Conservation (phyloP, 1,140 invertebrate genomes). For the Mercenaria mercenaria region DNA sequence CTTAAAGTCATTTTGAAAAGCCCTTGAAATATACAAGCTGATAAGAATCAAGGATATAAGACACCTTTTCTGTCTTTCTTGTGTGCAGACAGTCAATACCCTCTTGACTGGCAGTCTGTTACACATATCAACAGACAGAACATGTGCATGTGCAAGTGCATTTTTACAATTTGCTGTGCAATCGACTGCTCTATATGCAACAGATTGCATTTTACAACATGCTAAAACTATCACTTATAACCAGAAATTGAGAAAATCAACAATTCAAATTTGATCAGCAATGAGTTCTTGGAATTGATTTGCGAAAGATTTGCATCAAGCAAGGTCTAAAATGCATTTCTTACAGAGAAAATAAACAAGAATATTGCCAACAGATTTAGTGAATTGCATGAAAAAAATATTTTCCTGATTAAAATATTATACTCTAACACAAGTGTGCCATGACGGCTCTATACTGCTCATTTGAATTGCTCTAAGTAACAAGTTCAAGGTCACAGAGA, state of each 20-base stretch:
- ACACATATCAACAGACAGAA: neutral
- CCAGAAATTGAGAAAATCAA: neutral
- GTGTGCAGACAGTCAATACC: neutral
- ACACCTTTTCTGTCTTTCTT: neutral
- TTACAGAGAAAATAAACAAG: too few relatives aligned
- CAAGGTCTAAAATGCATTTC: too few relatives aligned
- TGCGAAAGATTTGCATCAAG: neutral
- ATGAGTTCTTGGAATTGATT: neutral
- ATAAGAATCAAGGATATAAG: neutral
- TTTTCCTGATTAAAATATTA: too few relatives aligned
- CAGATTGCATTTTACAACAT: neutral
- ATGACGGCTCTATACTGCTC: too few relatives aligned
- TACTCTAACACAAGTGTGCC: too few relatives aligned
- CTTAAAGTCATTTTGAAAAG: too few relatives aligned
- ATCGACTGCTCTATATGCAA: neutral
- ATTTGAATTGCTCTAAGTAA: too few relatives aligned
- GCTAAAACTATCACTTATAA: neutral
- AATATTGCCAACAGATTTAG: too few relatives aligned
- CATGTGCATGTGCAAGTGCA: neutral
- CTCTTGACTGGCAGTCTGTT: neutral
- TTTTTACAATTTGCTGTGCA: too few relatives aligned
- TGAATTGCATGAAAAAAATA: too few relatives aligned
- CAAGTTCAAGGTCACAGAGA: too few relatives aligned
- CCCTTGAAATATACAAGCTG: too few relatives aligned
- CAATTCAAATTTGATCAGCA: neutral